Evolutionary conservation across 2,797 vertebrate species (phyloP), one percentile per base, ranked within the genome.

Genomic region (Sebastes wilsoni): DNA sequence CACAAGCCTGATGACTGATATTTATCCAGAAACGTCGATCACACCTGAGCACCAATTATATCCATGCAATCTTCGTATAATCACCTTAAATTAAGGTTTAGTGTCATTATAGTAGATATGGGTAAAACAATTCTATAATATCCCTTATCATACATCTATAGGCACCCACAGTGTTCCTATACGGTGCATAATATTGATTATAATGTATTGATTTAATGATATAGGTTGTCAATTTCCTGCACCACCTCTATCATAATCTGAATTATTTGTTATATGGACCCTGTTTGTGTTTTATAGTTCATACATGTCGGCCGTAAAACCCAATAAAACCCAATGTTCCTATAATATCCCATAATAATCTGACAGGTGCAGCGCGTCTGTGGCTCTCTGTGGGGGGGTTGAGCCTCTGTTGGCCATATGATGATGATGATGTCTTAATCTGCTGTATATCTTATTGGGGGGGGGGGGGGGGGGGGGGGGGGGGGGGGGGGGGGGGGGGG

Each of bases 21-120:
- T 23, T 4, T 2, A 76, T 77, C 62, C 59, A 75, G 38, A 70
- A 77, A n/a, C 66, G 64, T 81, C 75, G 66, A 30, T 74, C 56
- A 23, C 79, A 84, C 71, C 79, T 79, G 79, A 30, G 36, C 56
- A n/a, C 28, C 54, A 34, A 34, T 46, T 70, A 1, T 27, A 20
- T 23, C 11, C 27, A n/a, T 23, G 14, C 22, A 16, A 46, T 69
- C 27, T 28, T 20, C 20, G 8, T 28, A 11, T 18, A 5, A 46
- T 58, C 23, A 10, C 10, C 23, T 27, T 49, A 34, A 32, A 16
- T 54, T 14, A 67, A 5, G 12, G 20, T 1, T 32, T 5, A 32
- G 6, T 54, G 34, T 62, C 59, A 34, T 34, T 27, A 9, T 32
- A 36, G 11, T 32, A 22, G 9, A 13, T 38, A 7, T 38, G 3